phyloP scores from a whole-genome alignment of 1,140 invertebrate genomes.

The Maniola jurtina region DNA sequence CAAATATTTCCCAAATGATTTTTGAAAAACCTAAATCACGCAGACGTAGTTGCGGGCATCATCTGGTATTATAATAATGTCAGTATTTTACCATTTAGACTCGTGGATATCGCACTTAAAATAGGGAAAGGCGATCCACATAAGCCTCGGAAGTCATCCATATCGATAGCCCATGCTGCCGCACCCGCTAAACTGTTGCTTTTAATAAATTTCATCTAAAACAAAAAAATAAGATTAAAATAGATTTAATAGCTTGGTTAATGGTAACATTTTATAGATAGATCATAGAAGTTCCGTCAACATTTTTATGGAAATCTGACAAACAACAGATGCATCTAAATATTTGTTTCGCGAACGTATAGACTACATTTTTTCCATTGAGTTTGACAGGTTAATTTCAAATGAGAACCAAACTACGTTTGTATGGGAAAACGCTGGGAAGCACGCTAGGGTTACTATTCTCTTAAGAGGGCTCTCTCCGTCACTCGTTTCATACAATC shows the following conservation, averaged over 20 bases:
- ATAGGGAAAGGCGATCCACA: slow-evolving; percentile 84
- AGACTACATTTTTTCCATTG: too few species aligned
- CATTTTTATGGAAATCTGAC: not conserved
- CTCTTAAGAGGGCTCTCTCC: too few species aligned
- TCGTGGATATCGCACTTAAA: slow-evolving; percentile 79
- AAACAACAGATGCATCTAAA: too few species aligned
- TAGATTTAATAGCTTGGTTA: not conserved
- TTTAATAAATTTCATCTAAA: slow-evolving; percentile 82
- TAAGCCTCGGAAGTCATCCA: slow-evolving; percentile 84
- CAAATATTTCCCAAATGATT: too few species aligned
- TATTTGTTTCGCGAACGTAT: too few species aligned
- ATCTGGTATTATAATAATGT: not conserved
- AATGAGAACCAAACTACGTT: too few species aligned
- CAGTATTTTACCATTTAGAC: slow-evolving; percentile 75
- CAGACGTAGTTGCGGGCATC: too few species aligned
- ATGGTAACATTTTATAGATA: not conserved
- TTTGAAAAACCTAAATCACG: too few species aligned
- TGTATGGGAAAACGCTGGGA: too few species aligned
- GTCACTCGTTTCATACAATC: too few species aligned
- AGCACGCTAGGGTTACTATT: too few species aligned
- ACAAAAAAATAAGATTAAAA: slow-evolving; percentile 13
- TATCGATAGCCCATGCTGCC: slow-evolving; percentile 83
- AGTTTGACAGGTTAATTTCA: too few species aligned
- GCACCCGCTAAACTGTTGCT: slow-evolving; percentile 82
- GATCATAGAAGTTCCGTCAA: not conserved